A percentile compares a stretch with the other conserved stretches of the same genome.
Evolutionary conservation across 2,113 vertebrate species (phyloP).

Genomic region (Gobiocypris rarus): DNA sequence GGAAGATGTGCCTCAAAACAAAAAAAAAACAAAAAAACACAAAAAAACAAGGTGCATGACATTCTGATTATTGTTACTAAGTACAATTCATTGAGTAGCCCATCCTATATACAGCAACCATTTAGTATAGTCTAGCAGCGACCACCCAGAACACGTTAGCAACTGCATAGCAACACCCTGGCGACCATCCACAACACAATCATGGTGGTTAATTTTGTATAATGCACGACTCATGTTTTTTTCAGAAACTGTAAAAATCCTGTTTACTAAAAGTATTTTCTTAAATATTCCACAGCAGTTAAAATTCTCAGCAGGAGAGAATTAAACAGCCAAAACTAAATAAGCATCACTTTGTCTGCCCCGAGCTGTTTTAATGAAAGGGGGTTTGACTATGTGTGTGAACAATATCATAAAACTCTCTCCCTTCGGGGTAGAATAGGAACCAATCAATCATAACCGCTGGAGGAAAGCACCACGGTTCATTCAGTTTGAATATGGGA

Average conservation of each 20-base stretch:
- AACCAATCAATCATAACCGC: slow-evolving; percentile 43
- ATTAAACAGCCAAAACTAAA: slow-evolving; percentile 33
- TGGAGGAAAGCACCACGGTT: slow-evolving; percentile 16
- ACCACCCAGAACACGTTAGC: not conserved
- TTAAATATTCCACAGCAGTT: slow-evolving; percentile 1
- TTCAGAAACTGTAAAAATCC: slow-evolving; percentile 4
- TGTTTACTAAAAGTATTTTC: slow-evolving; percentile 18
- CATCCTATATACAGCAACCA: not conserved
- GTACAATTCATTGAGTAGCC: not conserved
- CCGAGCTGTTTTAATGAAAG: slow-evolving; percentile 35
- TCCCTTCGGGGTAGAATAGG: slow-evolving; percentile 27
- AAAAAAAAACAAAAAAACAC: too few species aligned
- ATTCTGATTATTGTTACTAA: too few species aligned
- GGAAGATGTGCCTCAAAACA: too few species aligned
- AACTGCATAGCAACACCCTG: not conserved
- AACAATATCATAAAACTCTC: slow-evolving; percentile 37
- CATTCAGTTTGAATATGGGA: slow-evolving; percentile 24
- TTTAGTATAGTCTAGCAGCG: not conserved
- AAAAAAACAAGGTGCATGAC: too few species aligned
- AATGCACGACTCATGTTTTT: not conserved
- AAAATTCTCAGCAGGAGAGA: slow-evolving; percentile 8
- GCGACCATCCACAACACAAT: not conserved
- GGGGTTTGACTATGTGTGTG: slow-evolving; percentile 3
- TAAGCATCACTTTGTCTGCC: slow-evolving; percentile 16
- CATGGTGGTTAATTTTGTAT: not conserved